These are phyloP conservation scores for Meta bourneti DNA, from an alignment of 2,888 invertebrate species.

Conservation along the genomic window DNA sequence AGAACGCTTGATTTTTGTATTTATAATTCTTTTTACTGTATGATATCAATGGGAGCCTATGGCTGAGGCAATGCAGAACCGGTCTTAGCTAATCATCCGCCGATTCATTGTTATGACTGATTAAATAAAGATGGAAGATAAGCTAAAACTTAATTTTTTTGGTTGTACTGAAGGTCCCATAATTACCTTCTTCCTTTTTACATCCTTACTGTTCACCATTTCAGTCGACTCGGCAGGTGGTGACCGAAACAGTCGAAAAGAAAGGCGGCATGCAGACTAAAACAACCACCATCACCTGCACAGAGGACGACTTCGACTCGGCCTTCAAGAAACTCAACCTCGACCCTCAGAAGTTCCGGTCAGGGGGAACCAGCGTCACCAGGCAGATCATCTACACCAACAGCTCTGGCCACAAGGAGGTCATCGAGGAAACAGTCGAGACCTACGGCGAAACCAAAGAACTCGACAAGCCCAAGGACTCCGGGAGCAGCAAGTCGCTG, in stretches of 20 bases:
- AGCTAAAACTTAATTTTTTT: too few relatives aligned
- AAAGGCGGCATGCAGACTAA: slow-evolving; percentile 63
- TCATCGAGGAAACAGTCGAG: slow-evolving; percentile 66
- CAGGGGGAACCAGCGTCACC: slow-evolving; percentile 60
- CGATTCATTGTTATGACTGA: too few relatives aligned
- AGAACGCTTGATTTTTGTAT: too few relatives aligned
- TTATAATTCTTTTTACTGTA: too few relatives aligned
- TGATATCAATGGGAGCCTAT: too few relatives aligned
- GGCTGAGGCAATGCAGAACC: too few relatives aligned
- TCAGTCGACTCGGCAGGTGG: slow-evolving; percentile 38
- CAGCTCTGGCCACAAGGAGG: slow-evolving; percentile 47
- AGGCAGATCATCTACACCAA: slow-evolving; percentile 67
- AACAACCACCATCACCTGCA: slow-evolving; percentile 48
- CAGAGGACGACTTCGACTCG: slow-evolving; percentile 56
- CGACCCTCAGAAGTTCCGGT: slow-evolving; percentile 58
- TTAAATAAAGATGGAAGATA: too few relatives aligned
- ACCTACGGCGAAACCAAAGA: slow-evolving; percentile 34
- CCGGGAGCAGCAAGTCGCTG: background rate
- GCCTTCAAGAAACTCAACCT: slow-evolving; percentile 63
- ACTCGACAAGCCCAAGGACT: slow-evolving; percentile 3
- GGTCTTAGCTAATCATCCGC: too few relatives aligned
- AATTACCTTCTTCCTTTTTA: too few relatives aligned
- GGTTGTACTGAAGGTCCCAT: too few relatives aligned
- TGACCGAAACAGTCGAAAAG: slow-evolving; percentile 63
- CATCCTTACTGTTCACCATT: background rate